Percentiles rank a stretch among this genome's conserved stretches.
phyloP scores from a whole-genome alignment of 2,797 vertebrate genomes.

The Chloroceryle amazona region DNA sequence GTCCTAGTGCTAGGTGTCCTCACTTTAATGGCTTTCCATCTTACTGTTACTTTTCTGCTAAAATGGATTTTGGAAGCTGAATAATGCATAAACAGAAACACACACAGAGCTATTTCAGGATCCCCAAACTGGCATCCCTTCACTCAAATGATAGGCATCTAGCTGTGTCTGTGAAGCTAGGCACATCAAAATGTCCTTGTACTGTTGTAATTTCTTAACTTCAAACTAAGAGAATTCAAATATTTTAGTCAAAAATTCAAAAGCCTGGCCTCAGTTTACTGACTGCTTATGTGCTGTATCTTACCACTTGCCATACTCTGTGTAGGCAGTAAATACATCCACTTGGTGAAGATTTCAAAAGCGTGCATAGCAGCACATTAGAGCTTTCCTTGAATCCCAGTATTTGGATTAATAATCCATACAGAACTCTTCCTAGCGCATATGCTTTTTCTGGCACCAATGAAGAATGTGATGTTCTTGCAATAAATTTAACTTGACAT shows the following conservation, averaged over 20 bases:
- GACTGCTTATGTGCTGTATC: background rate
- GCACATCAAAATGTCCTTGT: background rate
- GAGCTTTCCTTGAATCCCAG: background rate
- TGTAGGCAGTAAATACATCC: background rate
- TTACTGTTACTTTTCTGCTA: background rate
- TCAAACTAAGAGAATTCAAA: background rate
- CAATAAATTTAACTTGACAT: background rate
- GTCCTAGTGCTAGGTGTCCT: background rate
- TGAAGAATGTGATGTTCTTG: background rate
- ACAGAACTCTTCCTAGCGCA: background rate
- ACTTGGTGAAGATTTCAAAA: background rate
- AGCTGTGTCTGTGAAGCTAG: background rate
- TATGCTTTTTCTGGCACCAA: background rate
- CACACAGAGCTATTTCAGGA: background rate
- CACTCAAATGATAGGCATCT: background rate
- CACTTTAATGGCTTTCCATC: background rate
- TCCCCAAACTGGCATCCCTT: background rate
- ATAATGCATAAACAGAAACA: background rate
- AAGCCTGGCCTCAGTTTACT: background rate
- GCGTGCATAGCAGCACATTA: fast-evolving
- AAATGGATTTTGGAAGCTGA: background rate
- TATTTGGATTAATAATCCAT: background rate
- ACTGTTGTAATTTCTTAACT: background rate
- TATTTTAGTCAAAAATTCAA: background rate
- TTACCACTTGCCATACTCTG: background rate